Conservation (phyloP, 2,797 vertebrate genomes). For the Aulostomus chinensis region DNA sequence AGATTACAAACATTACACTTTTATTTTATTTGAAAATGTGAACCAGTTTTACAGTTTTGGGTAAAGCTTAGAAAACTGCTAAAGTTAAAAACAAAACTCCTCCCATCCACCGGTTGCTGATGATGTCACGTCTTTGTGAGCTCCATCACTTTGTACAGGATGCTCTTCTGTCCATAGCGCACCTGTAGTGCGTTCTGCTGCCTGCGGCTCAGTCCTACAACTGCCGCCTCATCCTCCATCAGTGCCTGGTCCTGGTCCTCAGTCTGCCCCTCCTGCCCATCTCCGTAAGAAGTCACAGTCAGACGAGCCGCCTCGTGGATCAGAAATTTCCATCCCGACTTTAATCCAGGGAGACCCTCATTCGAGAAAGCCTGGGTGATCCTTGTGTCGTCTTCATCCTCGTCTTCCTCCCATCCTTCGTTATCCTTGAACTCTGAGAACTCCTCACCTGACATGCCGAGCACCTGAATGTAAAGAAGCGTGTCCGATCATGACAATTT, state of each 20-base stretch:
- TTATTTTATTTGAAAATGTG: too few species aligned
- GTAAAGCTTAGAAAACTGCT: too few species aligned
- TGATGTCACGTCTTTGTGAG: conserved; percentile 59
- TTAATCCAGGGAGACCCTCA: conserved; percentile 77
- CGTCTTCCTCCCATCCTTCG: conserved; percentile 84
- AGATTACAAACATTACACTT: too few species aligned
- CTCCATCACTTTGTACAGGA: conserved; percentile 83
- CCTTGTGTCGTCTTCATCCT: conserved; percentile 71
- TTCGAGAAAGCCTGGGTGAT: conserved; percentile 72
- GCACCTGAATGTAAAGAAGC: conserved; percentile 79
- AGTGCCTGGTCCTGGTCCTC: conserved; percentile 75
- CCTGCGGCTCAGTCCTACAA: conserved; percentile 73
- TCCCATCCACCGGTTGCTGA: too few species aligned
- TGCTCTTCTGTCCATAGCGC: conserved; percentile 89
- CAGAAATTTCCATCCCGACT: conserved; percentile 79
- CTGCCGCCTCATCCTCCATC: conserved; percentile 66
- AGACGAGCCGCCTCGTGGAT: conserved; percentile 77
- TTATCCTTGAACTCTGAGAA: conserved; percentile 86
- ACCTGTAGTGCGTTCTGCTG: conserved; percentile 88
- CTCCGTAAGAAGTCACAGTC: conserved; percentile 77
- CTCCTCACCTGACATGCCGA: conserved; percentile 88
- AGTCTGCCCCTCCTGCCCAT: conserved; percentile 22
- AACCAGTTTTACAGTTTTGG: too few species aligned
- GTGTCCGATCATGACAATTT: too few species aligned
- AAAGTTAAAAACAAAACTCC: too few species aligned